A percentile compares a stretch with the other conserved stretches of the same genome.
These are phyloP conservation scores for Girardia tigrina DNA, from an alignment of 2,888 invertebrate genomes.

Conservation along the genomic window DNA sequence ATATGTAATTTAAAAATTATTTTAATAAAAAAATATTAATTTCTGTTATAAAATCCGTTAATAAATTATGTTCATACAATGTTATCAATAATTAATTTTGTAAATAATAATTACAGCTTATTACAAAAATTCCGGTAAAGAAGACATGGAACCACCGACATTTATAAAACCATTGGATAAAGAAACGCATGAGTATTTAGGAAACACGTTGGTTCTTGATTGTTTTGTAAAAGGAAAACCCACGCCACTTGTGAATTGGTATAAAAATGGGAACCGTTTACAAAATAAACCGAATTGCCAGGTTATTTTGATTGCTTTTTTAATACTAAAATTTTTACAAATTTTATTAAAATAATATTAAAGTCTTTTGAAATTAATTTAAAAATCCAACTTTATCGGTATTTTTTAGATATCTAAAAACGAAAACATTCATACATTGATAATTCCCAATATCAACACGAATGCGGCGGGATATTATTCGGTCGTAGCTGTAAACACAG, in stretches of 20 bases:
- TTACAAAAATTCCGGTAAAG: background rate
- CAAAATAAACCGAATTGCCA: background rate
- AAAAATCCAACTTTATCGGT: too few relatives aligned
- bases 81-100: background rate
- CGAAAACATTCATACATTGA: constrained; percentile 7
- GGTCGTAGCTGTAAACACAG: background rate
- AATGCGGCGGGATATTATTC: background rate
- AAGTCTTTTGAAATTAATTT: background rate
- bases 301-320: background rate
- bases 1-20: too few relatives aligned
- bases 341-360: too few relatives aligned
- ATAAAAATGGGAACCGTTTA: background rate
- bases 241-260: background rate
- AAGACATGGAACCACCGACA: background rate
- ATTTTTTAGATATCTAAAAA: background rate
- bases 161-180: background rate
- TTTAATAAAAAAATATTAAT: too few relatives aligned
- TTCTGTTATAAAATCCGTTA: too few relatives aligned
- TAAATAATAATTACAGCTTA: background rate
- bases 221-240: constrained; percentile 12
- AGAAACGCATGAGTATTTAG: background rate
- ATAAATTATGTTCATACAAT: too few relatives aligned
- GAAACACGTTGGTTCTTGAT: constrained; percentile 1
- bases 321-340: background rate
- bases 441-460: background rate